Evolutionary conservation across 37 sponge, comb jelly and placozoan species (phyloP).

Genomic region (Chondrosia reniformis): DNA sequence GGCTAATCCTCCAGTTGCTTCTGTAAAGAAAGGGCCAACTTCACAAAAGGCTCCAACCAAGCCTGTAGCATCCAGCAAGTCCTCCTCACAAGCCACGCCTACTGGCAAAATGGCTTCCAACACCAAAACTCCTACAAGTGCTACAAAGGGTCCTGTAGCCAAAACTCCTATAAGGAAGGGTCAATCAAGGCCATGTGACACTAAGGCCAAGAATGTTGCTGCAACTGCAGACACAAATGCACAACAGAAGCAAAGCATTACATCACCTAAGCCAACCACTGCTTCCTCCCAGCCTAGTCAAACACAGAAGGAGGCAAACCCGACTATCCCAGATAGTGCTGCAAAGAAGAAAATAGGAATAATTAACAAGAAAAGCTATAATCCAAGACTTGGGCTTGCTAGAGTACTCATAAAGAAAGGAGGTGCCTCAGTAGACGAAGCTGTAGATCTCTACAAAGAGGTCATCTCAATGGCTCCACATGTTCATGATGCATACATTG

Average conservation of each 20-base stretch:
- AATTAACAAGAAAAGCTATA: constrained; percentile 61
- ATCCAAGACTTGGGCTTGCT: constrained; percentile 85
- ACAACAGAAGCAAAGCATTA: constrained; percentile 16
- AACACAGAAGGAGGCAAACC: neutral
- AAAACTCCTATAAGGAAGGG: neutral
- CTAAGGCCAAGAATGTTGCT: constrained; percentile 62
- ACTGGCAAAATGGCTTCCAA: neutral
- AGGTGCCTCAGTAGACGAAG: constrained; percentile 40
- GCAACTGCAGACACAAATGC: constrained; percentile 67
- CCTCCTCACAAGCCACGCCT: neutral
- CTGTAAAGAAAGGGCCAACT: no score
- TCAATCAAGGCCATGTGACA: neutral
- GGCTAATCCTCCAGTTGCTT: no score
- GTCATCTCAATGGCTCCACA: constrained; percentile 76
- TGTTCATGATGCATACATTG: constrained; percentile 96
- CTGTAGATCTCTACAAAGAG: constrained; percentile 59
- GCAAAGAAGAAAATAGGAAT: neutral
- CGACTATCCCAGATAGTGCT: neutral
- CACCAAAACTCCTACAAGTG: neutral
- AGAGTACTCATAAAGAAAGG: constrained; percentile 60
- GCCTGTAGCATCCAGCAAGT: constrained; percentile 1
- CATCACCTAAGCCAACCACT: neutral
- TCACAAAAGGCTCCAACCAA: neutral
- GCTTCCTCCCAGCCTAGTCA: neutral
- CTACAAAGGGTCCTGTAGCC: neutral